A percentile compares a stretch with the other conserved stretches of the same genome.
Evolutionary conservation across 2,797 vertebrate species (phyloP).

Genomic region (Pitangus sulphuratus): DNA sequence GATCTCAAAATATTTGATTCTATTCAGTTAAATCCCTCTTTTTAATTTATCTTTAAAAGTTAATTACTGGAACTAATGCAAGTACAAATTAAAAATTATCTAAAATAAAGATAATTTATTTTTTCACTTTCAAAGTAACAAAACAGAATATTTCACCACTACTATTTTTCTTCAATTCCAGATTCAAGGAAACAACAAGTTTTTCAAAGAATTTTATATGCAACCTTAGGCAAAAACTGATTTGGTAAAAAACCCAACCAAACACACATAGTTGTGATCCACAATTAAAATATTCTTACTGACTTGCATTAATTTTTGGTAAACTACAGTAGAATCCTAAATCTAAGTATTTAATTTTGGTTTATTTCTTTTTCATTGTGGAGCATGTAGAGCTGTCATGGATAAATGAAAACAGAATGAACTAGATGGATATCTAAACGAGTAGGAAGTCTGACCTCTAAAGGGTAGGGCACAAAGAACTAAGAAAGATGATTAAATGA

Average conservation of each 20-base stretch:
- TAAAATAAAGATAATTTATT: neutral
- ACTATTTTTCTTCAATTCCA: neutral
- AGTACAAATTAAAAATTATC: neutral
- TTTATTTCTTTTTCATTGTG: neutral
- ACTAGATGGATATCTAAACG: neutral
- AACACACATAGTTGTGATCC: neutral
- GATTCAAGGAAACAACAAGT: accelerated
- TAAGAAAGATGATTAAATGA: neutral
- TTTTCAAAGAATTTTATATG: neutral
- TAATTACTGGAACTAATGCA: neutral
- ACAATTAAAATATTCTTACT: neutral
- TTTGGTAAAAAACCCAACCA: neutral
- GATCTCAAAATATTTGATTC: neutral
- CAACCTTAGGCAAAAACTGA: neutral
- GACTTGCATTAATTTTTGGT: neutral
- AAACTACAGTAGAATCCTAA: neutral
- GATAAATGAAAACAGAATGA: neutral
- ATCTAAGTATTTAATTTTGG: neutral
- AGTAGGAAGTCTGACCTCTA: neutral
- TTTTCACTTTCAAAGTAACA: neutral
- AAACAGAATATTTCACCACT: neutral
- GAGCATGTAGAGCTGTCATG: neutral
- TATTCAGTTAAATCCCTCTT: neutral
- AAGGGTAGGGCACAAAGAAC: neutral
- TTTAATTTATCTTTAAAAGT: neutral